Evolutionary conservation across 2,888 invertebrate species (phyloP), one percentile per base, ranked within the genome.

Genomic region (Eristalis tenax): DNA sequence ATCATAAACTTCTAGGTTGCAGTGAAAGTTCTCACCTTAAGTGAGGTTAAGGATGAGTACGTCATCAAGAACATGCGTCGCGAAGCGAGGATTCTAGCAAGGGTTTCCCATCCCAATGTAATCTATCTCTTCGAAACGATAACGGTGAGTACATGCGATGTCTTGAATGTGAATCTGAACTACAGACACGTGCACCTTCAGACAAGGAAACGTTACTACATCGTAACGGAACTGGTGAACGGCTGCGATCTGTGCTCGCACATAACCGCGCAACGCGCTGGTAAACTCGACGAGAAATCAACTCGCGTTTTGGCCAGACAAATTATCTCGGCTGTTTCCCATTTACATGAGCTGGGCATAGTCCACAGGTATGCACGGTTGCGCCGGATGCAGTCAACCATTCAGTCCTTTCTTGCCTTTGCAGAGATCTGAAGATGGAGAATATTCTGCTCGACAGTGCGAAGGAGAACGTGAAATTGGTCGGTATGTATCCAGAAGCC

Each of bases 351-450:
- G 78, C 92, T 94, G 66, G 95, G 95, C 65, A 95, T 96, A 80
- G 95, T 96, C 80, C 96, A 96, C 93, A 94, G 96, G 96, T 96
- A 91, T 18, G 38, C 23, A 43, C 22, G 22, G 4, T 38, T 22
- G 23, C 61, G n/a, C 38, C 15, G 32, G 28, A 28, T 11, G 43
- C 11, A 15, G 18, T 56, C 70, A 70, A 43, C 77, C 56, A 65
- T n/a, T 73, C 40, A 81, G 75, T 89, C 63, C 65, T 81, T 63
- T 74, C 74, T 59, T 66, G 59, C 70, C 75, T 83, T 94, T 93
- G 32, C 93, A 96, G 96, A 82, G 96, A 96, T 92, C 92, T 96
- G 87, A 96, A 96, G 94, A 96, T 96, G 96, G 96, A 96, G 91
- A 96, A 96, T 91, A 96, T 96, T 87, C 95, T 96, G 95, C 91